These are phyloP conservation scores for Conus canariensis DNA, from an alignment of 2,888 invertebrate genomes.

Conservation along the genomic window DNA sequence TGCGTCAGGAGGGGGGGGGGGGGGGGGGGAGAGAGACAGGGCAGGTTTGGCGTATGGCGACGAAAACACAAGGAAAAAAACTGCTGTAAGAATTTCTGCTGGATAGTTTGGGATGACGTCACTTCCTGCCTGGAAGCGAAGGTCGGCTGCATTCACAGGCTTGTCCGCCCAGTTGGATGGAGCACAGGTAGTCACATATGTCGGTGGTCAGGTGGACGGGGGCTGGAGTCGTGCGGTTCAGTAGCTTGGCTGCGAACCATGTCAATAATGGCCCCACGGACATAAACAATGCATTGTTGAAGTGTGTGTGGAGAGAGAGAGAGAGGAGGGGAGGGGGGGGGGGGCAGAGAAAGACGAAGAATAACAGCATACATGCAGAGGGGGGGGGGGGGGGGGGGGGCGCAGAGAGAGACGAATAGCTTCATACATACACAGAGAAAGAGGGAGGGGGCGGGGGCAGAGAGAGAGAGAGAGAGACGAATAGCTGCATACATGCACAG, in stretches of 20 bases:
- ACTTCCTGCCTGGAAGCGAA: constrained; percentile 42
- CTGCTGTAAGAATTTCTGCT: neutral
- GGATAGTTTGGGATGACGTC: constrained; percentile 22
- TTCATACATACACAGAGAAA: too few species aligned
- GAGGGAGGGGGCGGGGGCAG: too few species aligned
- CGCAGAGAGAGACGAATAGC: too few species aligned
- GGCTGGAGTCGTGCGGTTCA: neutral
- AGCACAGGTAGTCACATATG: constrained; percentile 55
- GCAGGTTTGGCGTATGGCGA: neutral
- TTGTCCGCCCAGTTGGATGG: constrained; percentile 54
- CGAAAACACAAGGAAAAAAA: neutral
- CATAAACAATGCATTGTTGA: too few species aligned
- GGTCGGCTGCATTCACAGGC: constrained; percentile 58
- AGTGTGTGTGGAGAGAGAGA: too few species aligned
- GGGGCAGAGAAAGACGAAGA: too few species aligned
- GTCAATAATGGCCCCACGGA: too few species aligned
- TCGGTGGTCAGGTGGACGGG: constrained; percentile 42
- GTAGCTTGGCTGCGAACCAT: neutral
- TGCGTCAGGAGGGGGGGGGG: too few species aligned
- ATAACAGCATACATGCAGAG: too few species aligned
- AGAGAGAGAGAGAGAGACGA: neutral
- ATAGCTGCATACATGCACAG: neutral
- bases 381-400: too few species aligned
- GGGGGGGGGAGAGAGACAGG: too few species aligned
- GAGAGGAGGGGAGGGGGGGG: too few species aligned